These are phyloP conservation scores for Bos taurus DNA, from an alignment of 2,113 vertebrate species.

Conservation along the genomic window ARS-UCD2.0 NC_037346.1:21094501-21095000, in stretches of 20 bases:
- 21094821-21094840: conserved; percentile 32
- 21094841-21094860: background rate
- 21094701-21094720: background rate
- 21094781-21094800: background rate
- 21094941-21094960: conserved; percentile 18
- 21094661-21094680: background rate
- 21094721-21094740: background rate
- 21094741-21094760: background rate
- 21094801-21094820: background rate
- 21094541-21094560: background rate
- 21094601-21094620: background rate
- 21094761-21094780: background rate
- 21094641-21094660: background rate
- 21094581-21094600: background rate
- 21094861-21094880: conserved; percentile 36
- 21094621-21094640: background rate
- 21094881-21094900: background rate
- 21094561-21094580: background rate
- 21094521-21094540: conserved; percentile 17
- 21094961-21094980: conserved; percentile 40
- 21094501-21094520: background rate
- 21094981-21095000: conserved; percentile 42
- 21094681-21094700: background rate
- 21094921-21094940: background rate
- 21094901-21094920: background rate